These are phyloP conservation scores for Azemiops feae DNA, from an alignment of 2,113 vertebrate genomes.

Conservation along the genomic window DNA sequence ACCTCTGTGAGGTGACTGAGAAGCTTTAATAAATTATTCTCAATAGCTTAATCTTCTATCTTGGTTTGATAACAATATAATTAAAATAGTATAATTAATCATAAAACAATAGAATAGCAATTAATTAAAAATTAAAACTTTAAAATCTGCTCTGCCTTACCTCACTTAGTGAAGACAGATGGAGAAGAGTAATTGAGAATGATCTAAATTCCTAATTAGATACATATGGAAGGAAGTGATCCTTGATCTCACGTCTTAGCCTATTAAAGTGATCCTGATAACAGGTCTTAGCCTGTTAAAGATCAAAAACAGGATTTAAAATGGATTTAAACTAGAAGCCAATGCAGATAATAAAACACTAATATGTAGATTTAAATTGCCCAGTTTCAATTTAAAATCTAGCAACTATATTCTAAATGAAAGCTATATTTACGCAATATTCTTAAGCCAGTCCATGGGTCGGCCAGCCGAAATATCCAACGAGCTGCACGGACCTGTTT, in stretches of 20 bases:
- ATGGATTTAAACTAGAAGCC: background rate
- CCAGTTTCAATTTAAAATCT: background rate
- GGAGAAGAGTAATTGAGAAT: background rate
- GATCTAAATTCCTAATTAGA: background rate
- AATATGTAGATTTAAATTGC: background rate
- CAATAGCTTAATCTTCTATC: background rate
- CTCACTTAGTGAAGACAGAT: background rate
- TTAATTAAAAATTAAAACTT: background rate
- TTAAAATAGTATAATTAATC: background rate
- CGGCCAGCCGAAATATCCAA: too few species aligned
- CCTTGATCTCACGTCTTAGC: background rate
- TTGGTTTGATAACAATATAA: background rate
- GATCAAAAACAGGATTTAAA: background rate
- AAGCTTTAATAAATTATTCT: background rate
- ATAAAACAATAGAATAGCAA: background rate
- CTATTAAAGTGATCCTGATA: background rate
- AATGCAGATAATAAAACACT: background rate
- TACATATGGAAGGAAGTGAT: background rate
- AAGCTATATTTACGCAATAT: background rate
- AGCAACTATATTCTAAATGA: background rate
- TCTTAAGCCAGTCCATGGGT: background rate
- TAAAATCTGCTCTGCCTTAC: background rate
- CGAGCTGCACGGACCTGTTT: too few species aligned
- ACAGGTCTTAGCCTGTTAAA: background rate
- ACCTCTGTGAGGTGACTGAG: background rate